Evolutionary conservation across 2,888 invertebrate species (phyloP).

Genomic region (Alcis repandata): DNA sequence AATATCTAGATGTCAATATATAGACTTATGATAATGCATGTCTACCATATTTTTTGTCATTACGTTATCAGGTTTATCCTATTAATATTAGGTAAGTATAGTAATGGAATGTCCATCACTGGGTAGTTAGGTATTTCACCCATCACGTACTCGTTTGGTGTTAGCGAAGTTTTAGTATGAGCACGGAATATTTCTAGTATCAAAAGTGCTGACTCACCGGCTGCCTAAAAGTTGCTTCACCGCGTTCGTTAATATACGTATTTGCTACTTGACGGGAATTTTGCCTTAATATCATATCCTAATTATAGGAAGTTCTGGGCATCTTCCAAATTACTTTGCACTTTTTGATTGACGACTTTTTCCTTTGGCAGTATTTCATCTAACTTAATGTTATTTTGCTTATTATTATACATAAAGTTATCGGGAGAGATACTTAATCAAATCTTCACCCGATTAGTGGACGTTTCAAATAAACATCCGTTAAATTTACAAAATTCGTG

Average conservation of each 20-base stretch:
- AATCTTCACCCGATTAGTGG: neutral
- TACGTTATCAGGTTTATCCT: too few relatives aligned
- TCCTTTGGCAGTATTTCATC: constrained; percentile 20
- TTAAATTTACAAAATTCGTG: constrained; percentile 10
- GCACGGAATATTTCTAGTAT: constrained; percentile 19
- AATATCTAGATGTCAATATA: too few relatives aligned
- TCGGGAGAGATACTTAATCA: neutral
- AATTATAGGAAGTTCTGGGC: constrained; percentile 37
- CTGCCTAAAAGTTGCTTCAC: constrained; percentile 36
- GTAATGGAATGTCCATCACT: too few relatives aligned
- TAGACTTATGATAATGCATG: too few relatives aligned
- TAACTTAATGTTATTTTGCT: constrained; percentile 25
- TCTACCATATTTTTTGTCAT: too few relatives aligned
- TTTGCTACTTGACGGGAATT: constrained; percentile 31
- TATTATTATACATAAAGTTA: neutral
- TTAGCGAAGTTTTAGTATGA: constrained; percentile 8
- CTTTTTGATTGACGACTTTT: constrained; percentile 38
- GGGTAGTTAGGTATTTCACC: neutral
- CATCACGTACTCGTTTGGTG: neutral
- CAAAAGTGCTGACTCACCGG: constrained; percentile 39
- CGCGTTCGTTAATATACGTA: constrained; percentile 34
- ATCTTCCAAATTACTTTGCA: constrained; percentile 39
- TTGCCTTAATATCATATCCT: constrained; percentile 35
- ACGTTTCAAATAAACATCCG: constrained; percentile 8
- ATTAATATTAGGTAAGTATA: too few relatives aligned